Conservation (phyloP, 2,113 vertebrate genomes). For the Recurvirostra avosetta region DNA sequence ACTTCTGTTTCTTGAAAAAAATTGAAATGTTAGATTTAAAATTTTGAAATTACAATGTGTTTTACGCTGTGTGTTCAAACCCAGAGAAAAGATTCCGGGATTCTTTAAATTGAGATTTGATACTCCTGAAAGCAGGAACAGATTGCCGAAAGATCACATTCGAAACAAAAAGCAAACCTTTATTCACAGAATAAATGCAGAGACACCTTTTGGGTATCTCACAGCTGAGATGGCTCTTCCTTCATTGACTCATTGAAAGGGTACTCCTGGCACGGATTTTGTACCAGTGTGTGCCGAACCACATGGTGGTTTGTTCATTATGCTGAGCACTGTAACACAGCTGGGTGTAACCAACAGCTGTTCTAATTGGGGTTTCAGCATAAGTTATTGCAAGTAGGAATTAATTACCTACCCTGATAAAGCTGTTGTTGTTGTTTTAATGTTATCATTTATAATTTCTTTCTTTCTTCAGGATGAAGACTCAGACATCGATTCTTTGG, state of each 20-base stretch:
- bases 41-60: background rate
- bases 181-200: background rate
- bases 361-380: background rate
- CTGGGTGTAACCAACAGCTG: constrained; percentile 7
- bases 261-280: background rate
- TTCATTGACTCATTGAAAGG: background rate
- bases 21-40: background rate
- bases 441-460: background rate
- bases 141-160: background rate
- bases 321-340: background rate
- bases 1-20: background rate
- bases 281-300: background rate
- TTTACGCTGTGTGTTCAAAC: background rate
- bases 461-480: background rate
- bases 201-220: background rate
- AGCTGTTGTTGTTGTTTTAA: background rate
- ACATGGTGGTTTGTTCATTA: background rate
- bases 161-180: background rate
- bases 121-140: background rate
- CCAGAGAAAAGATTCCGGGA: background rate
- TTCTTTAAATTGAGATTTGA: background rate
- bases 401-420: background rate
- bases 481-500: background rate
- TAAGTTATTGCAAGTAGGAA: background rate
- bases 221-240: background rate